phyloP scores from a whole-genome alignment of 2,888 invertebrate species.

The Tetanocera ferruginea region DNA sequence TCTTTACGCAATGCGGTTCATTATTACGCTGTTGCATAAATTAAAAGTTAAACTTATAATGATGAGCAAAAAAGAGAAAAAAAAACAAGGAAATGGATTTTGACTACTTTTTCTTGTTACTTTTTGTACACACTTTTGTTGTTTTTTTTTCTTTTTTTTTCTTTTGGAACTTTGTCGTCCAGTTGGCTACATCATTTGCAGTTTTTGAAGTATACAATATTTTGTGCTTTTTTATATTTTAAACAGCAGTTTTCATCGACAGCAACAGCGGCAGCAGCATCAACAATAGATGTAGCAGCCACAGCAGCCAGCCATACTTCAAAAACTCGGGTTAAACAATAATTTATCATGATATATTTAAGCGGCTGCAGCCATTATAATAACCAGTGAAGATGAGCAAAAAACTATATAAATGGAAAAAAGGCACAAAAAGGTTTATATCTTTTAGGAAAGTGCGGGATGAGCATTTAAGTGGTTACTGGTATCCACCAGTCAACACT shows the following conservation, averaged over 20 bases:
- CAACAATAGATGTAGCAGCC: not conserved
- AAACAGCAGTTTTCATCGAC: not conserved
- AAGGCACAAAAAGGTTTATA: too few relatives aligned
- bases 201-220: not conserved
- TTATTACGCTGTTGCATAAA: not conserved
- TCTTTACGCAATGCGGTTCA: too few relatives aligned
- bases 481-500: too few relatives aligned
- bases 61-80: not conserved
- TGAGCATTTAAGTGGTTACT: too few relatives aligned
- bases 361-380: constrained; percentile 13
- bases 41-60: not conserved
- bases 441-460: too few relatives aligned
- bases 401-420: too few relatives aligned
- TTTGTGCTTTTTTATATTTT: not conserved
- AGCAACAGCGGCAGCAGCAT: not conserved
- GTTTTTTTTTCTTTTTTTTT: too few relatives aligned
- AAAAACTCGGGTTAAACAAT: constrained; percentile 15
- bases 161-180: too few relatives aligned
- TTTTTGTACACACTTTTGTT: too few relatives aligned
- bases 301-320: constrained; percentile 8
- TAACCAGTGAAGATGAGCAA: not conserved
- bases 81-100: not conserved
- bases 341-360: constrained; percentile 33
- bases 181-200: too few relatives aligned
- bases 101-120: not conserved